A percentile compares a stretch with the other conserved stretches of the same genome.
Conservation (phyloP, 2,888 invertebrate genomes). For the Heteromyza rotundicornis region DNA sequence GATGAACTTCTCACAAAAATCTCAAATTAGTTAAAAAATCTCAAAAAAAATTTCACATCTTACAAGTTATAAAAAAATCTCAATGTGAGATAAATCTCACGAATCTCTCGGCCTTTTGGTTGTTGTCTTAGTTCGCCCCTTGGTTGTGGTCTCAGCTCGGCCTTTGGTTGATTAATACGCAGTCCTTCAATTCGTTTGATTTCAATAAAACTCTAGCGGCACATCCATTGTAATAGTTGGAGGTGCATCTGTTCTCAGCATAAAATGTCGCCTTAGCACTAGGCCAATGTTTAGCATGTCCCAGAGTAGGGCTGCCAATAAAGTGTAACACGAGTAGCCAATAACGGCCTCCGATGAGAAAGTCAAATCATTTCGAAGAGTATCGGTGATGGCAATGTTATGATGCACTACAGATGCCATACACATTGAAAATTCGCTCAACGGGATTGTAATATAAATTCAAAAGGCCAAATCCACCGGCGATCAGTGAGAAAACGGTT, state of each 20-base stretch:
- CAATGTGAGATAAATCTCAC: no score
- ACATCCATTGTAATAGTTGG: conserved; percentile 34
- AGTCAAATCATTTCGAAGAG: conserved; percentile 45
- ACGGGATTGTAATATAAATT: conserved; percentile 69
- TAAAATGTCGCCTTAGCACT: conserved; percentile 47
- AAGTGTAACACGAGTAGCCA: conserved; percentile 64
- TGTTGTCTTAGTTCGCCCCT: no score
- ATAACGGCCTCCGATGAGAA: conserved; percentile 52
- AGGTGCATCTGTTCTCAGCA: conserved; percentile 49
- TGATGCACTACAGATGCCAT: conserved; percentile 66
- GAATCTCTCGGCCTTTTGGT: no score
- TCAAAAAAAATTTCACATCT: no score
- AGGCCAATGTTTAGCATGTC: conserved; percentile 51
- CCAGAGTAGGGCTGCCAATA: conserved; percentile 31
- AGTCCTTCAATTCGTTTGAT: not conserved
- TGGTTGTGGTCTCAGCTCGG: no score
- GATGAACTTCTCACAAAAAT: no score
- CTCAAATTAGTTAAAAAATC: no score
- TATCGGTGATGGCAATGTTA: conserved; percentile 60
- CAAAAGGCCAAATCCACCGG: conserved; percentile 66
- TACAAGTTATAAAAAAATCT: no score
- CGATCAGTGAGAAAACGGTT: no score
- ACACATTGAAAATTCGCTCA: conserved; percentile 60
- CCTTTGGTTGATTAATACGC: no score
- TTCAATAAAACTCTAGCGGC: conserved; percentile 35